Base-by-base conservation (phyloP, 2,113 vertebrate genomes). In the Trochalopteron elliotii region DNA sequence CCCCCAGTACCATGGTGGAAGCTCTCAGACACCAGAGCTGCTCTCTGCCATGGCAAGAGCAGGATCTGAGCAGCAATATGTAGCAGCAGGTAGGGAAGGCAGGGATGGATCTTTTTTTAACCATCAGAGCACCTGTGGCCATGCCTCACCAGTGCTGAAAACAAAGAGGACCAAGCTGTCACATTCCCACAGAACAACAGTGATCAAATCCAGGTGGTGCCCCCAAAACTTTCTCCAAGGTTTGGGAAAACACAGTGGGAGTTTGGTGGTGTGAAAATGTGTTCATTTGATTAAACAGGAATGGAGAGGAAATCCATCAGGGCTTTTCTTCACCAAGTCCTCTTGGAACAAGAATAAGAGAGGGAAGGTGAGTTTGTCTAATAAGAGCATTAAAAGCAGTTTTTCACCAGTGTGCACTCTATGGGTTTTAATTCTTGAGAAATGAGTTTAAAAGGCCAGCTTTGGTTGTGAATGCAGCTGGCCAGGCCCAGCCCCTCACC, bases 11-110 rank as follows among this genome's bases (percentile, higher is more conserved):
- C 1, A 0, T 0, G 1, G 33, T 35, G 76, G 37, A 39, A 69
- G 61, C 2, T 0, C n/a, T 37, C 1, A 0, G 28, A 4, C 69
- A 68, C 14, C 30, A 47, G 81, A 69, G 45, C 49, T 11, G 1
- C 31, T 30, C 31, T 24, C 53, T 53, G 47, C 33, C 45, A 10
- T 1, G 2, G 44, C 64, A 47, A 24, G 37, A 2, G 0, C 42
- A 27, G n/a, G 5, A 20, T 9, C n/a, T 0, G 0, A 30, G 8
- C 35, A 0, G 3, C 0, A 1, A 24, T 11, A 11, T 30, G 35
- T 1, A 22, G 53, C 1, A 81, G 91, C 10, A 2, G 16, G 15
- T 1, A 8, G n/a, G 65, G 21, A 64, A 11, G 45, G 25, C 1
- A 2, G 28, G 21, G 33, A 11, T 50, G 3, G 15, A 1, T n/a